A percentile compares a stretch with the other conserved stretches of the same genome.
Evolutionary conservation across 2,797 vertebrate species (phyloP).

Genomic region (Periparus ater): DNA sequence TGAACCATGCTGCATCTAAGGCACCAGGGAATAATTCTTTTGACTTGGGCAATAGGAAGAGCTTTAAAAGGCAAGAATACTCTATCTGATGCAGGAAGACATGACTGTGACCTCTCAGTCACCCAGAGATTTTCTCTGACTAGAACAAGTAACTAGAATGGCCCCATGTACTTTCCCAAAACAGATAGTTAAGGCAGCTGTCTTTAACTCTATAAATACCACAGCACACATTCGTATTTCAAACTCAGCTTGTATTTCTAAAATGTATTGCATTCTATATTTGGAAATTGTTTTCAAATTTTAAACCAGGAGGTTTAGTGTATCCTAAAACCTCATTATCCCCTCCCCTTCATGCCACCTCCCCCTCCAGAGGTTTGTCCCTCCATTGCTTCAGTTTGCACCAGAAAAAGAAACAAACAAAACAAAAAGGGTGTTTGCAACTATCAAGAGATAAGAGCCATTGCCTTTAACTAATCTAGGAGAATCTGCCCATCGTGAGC

Average conservation of each 20-base stretch:
- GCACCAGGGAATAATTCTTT: background rate
- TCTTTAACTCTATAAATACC: background rate
- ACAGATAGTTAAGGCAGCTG: background rate
- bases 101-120: background rate
- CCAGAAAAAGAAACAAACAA: background rate
- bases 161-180: background rate
- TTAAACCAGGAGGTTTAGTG: background rate
- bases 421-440: background rate
- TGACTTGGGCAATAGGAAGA: background rate
- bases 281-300: background rate
- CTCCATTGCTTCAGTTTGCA: background rate
- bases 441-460: background rate
- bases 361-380: background rate
- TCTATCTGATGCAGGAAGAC: background rate
- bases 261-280: background rate
- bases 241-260: background rate
- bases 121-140: background rate
- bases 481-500: background rate
- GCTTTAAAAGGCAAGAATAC: background rate
- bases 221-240: background rate
- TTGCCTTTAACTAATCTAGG: background rate
- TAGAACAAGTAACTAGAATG: background rate
- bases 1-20: background rate
- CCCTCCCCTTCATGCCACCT: fast-evolving
- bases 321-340: fast-evolving